These are phyloP conservation scores for Drosophila kohkoa DNA, from an alignment of 1,140 invertebrate species.

Conservation along the genomic window DNA sequence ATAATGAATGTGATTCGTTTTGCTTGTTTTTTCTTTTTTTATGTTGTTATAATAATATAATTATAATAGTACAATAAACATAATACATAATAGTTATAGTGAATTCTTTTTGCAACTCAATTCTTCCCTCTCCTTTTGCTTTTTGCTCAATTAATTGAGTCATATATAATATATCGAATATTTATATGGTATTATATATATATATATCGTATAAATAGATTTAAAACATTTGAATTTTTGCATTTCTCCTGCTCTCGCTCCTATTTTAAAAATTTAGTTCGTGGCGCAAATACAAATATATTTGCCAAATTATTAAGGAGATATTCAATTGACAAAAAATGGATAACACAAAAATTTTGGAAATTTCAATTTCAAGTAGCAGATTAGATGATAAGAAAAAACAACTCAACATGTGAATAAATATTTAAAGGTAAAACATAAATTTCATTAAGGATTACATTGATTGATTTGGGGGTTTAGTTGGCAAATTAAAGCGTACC, in stretches of 20 bases:
- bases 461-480: conserved; percentile 4
- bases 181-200: conserved; percentile 61
- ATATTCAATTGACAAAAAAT: conserved; percentile 15
- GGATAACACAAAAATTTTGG: conserved; percentile 11
- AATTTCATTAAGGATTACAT: conserved; percentile 15
- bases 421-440: conserved; percentile 12
- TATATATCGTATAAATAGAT: conserved; percentile 46
- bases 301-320: conserved; percentile 22
- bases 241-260: conserved; percentile 21
- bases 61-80: conserved; percentile 69
- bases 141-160: conserved; percentile 52
- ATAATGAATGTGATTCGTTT: conserved; percentile 73
- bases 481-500: conserved; percentile 23
- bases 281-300: conserved; percentile 15
- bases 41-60: conserved; percentile 50
- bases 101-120: conserved; percentile 28
- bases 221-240: conserved; percentile 44
- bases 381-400: conserved; percentile 1
- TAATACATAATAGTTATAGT: conserved; percentile 71
- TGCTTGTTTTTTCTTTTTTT: conserved; percentile 39
- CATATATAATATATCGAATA: conserved; percentile 69
- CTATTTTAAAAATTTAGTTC: conserved; percentile 45
- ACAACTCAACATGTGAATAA: conserved; percentile 8
- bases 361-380: background rate
- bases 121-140: conserved; percentile 40